Base-by-base conservation (phyloP, 2,888 invertebrate genomes). In the Acrobeloides nanus region DNA sequence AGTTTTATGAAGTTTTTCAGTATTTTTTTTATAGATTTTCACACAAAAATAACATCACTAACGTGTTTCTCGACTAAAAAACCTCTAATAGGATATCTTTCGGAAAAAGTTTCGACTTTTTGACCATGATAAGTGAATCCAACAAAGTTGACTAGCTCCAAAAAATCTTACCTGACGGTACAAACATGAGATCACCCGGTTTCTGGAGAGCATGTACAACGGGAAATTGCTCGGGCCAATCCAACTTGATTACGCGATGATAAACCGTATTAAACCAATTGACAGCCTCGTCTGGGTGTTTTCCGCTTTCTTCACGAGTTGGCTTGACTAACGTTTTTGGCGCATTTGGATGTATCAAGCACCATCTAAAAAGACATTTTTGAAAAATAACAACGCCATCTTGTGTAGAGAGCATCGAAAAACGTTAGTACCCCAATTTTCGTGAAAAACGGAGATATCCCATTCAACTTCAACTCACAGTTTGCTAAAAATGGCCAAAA, bases 221-320 rank as follows among this genome's bases (percentile, higher is more conserved):
- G 4, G 64, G 54, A 44, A 53, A 64, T 42, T 62, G 46, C 4
- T 39, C 5, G 24, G 45, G 42, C 56, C 56, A 62, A n/a, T 35
- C 17, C 20, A 41, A 33, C 4, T 38, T 34, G 15, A 27, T 12
- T 6, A 55, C 55, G 18, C 55, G 53, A 1, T 52, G 93, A 78
- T 95, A 97, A 66, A 97, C 86, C 33, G 86, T 80, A 68, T 83
- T 85, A 75, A 95, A 97, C 97, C 97, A 97, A 0, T 92, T 92
- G 46, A 97, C 85, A 29, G 93, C 97, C 79, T 99, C 97, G 73
- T 93, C 93, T 43, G 88, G 82, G 74, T 97, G 95, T 74, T 90
- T 92, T 0, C 93, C 90, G n/a, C 92, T 93, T 74, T 90, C 84
- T 4, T 81, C 79, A 34, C 84, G 83, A n/a, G 84, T 84, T 17